A percentile compares a stretch with the other conserved stretches of the same genome.
Conservation (phyloP, 2,797 vertebrate species). For the Malurus splendens region DNA sequence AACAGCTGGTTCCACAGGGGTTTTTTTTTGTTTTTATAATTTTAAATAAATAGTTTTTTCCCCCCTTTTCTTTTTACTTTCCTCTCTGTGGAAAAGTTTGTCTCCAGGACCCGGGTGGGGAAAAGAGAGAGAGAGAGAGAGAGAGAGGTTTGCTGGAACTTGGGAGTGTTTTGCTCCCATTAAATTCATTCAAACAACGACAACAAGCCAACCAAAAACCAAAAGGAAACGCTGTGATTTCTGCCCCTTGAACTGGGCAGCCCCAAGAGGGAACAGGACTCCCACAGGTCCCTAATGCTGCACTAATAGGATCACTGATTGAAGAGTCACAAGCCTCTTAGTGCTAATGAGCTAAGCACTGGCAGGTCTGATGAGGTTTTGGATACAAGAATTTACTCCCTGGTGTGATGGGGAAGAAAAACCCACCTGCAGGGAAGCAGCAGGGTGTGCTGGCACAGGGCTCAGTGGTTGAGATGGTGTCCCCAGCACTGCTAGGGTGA, state of each 20-base stretch:
- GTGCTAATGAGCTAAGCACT: not conserved
- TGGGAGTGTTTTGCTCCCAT: too few species aligned
- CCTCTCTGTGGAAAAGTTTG: too few species aligned
- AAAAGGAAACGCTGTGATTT: not conserved
- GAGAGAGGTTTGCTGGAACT: too few species aligned
- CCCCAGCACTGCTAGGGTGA: not conserved
- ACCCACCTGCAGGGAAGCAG: rapidly evolving
- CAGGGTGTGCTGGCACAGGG: not conserved
- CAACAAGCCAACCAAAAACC: not conserved
- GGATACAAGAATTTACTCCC: not conserved
- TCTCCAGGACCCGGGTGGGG: too few species aligned
- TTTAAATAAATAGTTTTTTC: too few species aligned
- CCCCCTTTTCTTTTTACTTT: too few species aligned
- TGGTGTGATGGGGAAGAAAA: not conserved
- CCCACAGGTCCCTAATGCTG: not conserved
- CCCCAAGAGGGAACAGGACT: not conserved
- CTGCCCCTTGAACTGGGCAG: not conserved
- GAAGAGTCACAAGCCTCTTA: not conserved
- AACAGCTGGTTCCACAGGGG: too few species aligned
- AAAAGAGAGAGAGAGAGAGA: too few species aligned
- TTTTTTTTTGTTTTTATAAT: too few species aligned
- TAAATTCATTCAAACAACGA: too few species aligned
- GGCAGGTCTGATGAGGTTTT: not conserved
- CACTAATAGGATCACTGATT: not conserved
- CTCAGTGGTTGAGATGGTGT: not conserved